Percentiles rank a stretch among this genome's conserved stretches.
Evolutionary conservation across 2,888 invertebrate genomes (phyloP).

Genomic region (Melipona bicolor): DNA sequence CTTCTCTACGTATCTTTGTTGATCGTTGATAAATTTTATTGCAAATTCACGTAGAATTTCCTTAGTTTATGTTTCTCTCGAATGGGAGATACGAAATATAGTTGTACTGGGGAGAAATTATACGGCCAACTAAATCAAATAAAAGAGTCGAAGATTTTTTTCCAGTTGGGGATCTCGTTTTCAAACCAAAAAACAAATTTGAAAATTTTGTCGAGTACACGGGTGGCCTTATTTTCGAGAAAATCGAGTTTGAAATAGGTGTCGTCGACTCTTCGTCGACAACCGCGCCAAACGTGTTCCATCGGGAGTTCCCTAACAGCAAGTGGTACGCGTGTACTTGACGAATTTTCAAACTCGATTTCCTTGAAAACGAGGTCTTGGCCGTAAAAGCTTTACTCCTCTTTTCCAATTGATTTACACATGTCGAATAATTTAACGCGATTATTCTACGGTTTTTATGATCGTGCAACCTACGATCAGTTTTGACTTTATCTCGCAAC

Average conservation of each 20-base stretch:
- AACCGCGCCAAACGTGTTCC: not conserved
- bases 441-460: not conserved
- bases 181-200: not conserved
- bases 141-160: not conserved
- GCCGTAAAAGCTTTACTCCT: not conserved
- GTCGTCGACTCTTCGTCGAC: conserved; percentile 4
- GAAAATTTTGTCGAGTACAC: not conserved
- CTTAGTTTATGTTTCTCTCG: conserved; percentile 1
- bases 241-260: conserved; percentile 1
- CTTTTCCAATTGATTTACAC: not conserved
- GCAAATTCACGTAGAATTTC: not conserved
- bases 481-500: not conserved
- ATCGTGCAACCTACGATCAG: no score
- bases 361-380: not conserved
- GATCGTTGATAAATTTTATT: not conserved
- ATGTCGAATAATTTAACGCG: not conserved
- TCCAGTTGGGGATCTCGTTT: not conserved
- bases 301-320: not conserved
- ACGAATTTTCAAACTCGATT: not conserved
- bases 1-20: not conserved
- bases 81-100: not conserved
- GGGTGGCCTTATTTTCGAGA: not conserved
- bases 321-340: not conserved
- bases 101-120: not conserved
- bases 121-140: not conserved